Evolutionary conservation across 2,113 vertebrate species (phyloP).

Genomic region (Cricetomys ansorgei): DNA sequence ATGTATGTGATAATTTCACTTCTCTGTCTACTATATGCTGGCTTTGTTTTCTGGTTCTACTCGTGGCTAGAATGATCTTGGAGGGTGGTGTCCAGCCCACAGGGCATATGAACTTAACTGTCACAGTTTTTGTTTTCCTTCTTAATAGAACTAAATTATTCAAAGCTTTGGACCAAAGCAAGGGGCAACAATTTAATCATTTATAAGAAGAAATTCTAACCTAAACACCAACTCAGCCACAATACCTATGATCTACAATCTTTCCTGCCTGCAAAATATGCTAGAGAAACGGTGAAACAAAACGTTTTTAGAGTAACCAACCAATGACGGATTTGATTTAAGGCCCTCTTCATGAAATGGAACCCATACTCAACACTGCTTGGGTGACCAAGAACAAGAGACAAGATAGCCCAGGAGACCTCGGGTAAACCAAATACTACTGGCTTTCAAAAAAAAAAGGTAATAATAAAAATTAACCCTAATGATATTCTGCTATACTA

Average conservation of each 20-base stretch:
- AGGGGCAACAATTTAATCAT: background rate
- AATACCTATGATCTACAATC: background rate
- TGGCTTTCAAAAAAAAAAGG: background rate
- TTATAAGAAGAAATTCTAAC: background rate
- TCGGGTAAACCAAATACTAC: background rate
- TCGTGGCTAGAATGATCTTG: constrained; percentile 32
- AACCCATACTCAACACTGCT: background rate
- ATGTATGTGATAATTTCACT: background rate
- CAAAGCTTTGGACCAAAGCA: background rate
- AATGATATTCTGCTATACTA: background rate
- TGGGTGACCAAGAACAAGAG: background rate
- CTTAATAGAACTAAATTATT: background rate
- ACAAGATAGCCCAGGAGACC: background rate
- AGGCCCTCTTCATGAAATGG: background rate
- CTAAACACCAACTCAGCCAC: background rate
- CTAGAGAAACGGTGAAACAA: background rate
- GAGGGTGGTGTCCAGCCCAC: background rate
- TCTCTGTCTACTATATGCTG: background rate
- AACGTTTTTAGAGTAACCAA: background rate
- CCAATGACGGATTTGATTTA: background rate
- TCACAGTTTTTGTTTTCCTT: background rate
- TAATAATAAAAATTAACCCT: background rate
- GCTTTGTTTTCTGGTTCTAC: background rate
- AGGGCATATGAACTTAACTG: background rate
- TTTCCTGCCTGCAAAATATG: background rate